Base-by-base conservation (phyloP, 1,140 invertebrate genomes). In the Drosophila melanogaster region DNA sequence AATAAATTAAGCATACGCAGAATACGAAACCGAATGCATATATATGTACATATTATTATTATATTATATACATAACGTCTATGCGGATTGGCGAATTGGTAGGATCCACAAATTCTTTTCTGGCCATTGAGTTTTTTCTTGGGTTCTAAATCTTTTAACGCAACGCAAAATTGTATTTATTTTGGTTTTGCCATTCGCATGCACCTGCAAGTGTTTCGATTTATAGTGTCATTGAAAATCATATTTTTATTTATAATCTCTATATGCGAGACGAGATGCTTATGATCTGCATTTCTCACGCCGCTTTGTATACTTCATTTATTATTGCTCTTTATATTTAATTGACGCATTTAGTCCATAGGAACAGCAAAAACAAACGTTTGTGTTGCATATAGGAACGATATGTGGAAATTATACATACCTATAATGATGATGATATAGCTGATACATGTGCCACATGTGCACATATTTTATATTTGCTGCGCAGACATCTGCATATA, bases 241-340 rank as follows among this genome's bases (percentile, higher is more conserved):
- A 66, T 79, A 86, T 87, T 87, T 87, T 86, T 86, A 87, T 87
- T 86, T 87, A 87, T 87, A 86, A 78, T 81, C 64, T 64, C 49
- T 35, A 47, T 19, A 40, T n/a, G 40, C 38, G 35, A 49, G 51
- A 15, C 17, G 14, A 19, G 46, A 35, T 55, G 50, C 11, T 66
- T n/a, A 0, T 24, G 50, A 49, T 59, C 24, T 72, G 56, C 76
- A 64, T 80, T 56, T 66, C 72, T 72, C 56, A 61, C 53, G 12
- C 35, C 40, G 10, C 26, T 41, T 55, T 60, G 41, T 62, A 33
- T 55, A 37, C 65, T 56, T 59, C 44, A 59, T 56, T 72, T 56
- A 62, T 62, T 54, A 40, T 49, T 61, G 26, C 35, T 57, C 67
- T 72, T 69, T 77, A 69, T 74, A 79, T 86, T 86, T 86, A 86